Evolutionary conservation across 2,113 vertebrate species (phyloP).

Genomic region (Tautogolabrus adspersus): DNA sequence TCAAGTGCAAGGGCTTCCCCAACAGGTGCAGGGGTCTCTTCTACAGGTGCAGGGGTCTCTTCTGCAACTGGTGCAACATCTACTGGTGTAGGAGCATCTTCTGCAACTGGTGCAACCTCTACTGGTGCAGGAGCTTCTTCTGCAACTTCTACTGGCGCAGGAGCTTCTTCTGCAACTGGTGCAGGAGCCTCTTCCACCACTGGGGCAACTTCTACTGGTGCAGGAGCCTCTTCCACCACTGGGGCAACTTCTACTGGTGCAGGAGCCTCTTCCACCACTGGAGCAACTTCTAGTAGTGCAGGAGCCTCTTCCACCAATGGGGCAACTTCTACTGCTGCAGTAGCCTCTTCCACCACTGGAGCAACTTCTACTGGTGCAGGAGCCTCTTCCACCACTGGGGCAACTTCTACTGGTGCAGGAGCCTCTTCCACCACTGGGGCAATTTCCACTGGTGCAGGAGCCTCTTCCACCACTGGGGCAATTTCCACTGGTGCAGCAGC

Average conservation of each 20-base stretch:
- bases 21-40: conserved; percentile 2
- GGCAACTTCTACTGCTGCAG: background rate
- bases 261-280: background rate
- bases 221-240: background rate
- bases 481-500: background rate
- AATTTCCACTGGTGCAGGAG: background rate
- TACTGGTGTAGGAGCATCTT: background rate
- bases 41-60: background rate
- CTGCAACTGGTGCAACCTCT: conserved; percentile 4
- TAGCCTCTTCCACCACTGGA: background rate
- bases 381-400: too few species aligned
- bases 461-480: conserved; percentile 14
- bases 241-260: conserved; percentile 7
- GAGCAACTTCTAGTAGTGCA: background rate
- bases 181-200: background rate
- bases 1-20: conserved; percentile 9
- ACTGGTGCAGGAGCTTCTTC: background rate
- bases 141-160: background rate
- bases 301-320: background rate
- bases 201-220: background rate
- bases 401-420: too few species aligned
- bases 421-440: background rate
- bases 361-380: conserved; percentile 4
- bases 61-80: conserved; percentile 6
- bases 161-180: background rate